Conservation (phyloP, 1,140 invertebrate genomes). For the Conus betulinus region DNA sequence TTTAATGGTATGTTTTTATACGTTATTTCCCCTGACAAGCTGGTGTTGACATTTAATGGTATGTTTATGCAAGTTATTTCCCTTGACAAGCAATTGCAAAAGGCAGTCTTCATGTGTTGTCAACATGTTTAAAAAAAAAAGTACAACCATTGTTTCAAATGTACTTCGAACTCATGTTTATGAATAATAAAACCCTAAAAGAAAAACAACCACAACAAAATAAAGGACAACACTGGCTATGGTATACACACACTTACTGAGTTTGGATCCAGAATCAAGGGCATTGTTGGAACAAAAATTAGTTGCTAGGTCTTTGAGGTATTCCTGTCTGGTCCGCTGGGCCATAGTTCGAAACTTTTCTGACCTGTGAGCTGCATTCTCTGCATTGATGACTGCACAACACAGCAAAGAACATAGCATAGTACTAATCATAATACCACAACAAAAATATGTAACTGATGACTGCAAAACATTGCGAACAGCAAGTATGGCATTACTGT, state of each 20-base stretch:
- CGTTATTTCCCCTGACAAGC: too few relatives aligned
- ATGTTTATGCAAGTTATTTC: too few relatives aligned
- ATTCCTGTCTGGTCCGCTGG: slow-evolving; percentile 95
- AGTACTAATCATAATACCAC: slow-evolving; percentile 89
- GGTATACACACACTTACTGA: slow-evolving; percentile 82
- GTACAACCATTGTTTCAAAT: too few relatives aligned
- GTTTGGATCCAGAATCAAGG: slow-evolving; percentile 91
- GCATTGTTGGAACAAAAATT: slow-evolving; percentile 89
- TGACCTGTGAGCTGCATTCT: slow-evolving; percentile 96
- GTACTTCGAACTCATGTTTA: too few relatives aligned
- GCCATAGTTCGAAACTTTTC: slow-evolving; percentile 99
- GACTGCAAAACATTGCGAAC: too few relatives aligned
- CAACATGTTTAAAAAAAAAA: too few relatives aligned
- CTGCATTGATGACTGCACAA: slow-evolving; percentile 92
- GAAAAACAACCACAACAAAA: not conserved
- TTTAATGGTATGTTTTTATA: too few relatives aligned
- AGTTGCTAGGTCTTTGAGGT: slow-evolving; percentile 90
- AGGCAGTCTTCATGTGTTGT: too few relatives aligned
- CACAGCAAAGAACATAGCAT: not conserved
- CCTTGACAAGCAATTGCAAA: too few relatives aligned
- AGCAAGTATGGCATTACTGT: too few relatives aligned
- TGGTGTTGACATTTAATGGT: too few relatives aligned
- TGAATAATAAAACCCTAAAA: not conserved
- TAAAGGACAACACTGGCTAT: slow-evolving; percentile 1
- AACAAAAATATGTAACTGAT: not conserved